These are phyloP conservation scores for Orthochromis malagaraziensis DNA, from an alignment of 2,113 vertebrate species.

Conservation along the genomic window DNA sequence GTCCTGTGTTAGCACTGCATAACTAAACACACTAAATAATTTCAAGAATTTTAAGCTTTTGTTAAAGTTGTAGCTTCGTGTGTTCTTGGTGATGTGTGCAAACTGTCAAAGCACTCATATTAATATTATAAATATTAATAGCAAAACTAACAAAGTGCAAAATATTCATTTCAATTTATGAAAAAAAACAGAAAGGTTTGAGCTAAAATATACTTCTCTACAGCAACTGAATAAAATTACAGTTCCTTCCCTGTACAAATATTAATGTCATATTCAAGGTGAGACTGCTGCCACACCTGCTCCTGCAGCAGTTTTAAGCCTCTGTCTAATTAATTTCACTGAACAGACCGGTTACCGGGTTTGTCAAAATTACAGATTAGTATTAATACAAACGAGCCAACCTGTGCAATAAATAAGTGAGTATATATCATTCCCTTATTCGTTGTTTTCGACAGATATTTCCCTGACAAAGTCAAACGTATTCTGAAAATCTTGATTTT, in stretches of 20 bases:
- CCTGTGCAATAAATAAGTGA: fast-evolving
- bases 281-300: neutral
- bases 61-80: neutral
- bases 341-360: fast-evolving
- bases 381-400: fast-evolving
- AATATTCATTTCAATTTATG: fast-evolving
- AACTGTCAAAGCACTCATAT: neutral
- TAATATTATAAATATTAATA: neutral
- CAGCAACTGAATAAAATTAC: neutral
- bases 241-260: neutral
- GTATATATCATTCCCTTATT: neutral
- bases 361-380: neutral
- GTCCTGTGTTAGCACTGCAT: neutral
- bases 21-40: neutral
- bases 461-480: neutral
- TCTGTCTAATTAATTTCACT: fast-evolving
- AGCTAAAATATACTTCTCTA: neutral
- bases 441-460: neutral
- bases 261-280: neutral
- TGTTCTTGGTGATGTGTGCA: neutral
- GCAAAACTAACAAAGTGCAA: neutral
- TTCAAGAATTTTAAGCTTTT: neutral
- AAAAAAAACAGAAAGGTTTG: neutral
- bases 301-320: neutral
- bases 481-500: fast-evolving